phyloP scores from a whole-genome alignment of 2,113 vertebrate genomes.

The Myocastor coypus region DNA sequence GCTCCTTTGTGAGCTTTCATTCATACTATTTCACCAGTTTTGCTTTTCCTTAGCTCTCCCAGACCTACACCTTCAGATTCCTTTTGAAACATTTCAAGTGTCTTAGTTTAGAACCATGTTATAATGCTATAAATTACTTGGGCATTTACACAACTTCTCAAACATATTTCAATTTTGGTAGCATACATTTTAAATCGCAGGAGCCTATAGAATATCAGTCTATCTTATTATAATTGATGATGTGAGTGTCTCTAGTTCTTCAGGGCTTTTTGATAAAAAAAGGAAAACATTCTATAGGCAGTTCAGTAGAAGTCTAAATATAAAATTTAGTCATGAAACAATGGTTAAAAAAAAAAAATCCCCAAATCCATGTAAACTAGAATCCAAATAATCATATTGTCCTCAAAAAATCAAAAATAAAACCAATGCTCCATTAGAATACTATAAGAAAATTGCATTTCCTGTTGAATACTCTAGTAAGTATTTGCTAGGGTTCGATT shows the following conservation, averaged over 20 bases:
- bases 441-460: slow-evolving; percentile 57
- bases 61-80: neutral
- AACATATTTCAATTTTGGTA: neutral
- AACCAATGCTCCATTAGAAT: slow-evolving; percentile 64
- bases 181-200: slow-evolving; percentile 16
- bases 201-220: neutral
- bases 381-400: slow-evolving; percentile 20
- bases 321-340: slow-evolving; percentile 29
- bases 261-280: neutral
- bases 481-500: slow-evolving; percentile 72
- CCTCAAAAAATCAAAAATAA: slow-evolving; percentile 59
- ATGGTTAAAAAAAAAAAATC: neutral
- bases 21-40: neutral
- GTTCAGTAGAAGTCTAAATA: neutral
- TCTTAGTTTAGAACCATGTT: neutral
- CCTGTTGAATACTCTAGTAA: slow-evolving; percentile 73
- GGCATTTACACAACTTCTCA: neutral
- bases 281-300: neutral
- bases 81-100: neutral
- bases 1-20: neutral
- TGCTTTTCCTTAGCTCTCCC: neutral
- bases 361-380: neutral
- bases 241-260: neutral
- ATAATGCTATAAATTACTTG: neutral
- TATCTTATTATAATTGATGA: neutral